Evolutionary conservation across 2,888 invertebrate species (phyloP).

Genomic region (Meiosimyza platycephala): DNA sequence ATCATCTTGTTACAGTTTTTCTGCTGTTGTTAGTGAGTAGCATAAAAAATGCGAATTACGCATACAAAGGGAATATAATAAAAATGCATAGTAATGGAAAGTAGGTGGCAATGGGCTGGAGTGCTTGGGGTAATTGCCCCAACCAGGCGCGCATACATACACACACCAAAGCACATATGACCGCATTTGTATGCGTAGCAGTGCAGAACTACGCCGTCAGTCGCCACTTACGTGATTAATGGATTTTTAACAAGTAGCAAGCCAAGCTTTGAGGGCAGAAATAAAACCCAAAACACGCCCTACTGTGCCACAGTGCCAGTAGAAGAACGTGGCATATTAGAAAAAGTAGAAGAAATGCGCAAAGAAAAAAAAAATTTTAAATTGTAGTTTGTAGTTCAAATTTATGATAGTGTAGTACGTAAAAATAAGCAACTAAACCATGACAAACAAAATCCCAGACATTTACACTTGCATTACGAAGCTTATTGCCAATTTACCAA

Average conservation of each 20-base stretch:
- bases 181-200: conserved; percentile 55
- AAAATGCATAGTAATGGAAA: conserved; percentile 13
- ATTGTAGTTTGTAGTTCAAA: too few species aligned
- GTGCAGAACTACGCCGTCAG: conserved; percentile 47
- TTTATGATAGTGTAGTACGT: too few species aligned
- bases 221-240: conserved; percentile 62
- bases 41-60: neutral
- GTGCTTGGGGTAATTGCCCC: too few species aligned
- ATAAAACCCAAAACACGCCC: neutral
- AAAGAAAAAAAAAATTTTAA: neutral
- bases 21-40: too few species aligned
- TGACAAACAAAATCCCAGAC: too few species aligned
- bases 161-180: conserved; percentile 5
- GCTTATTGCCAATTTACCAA: too few species aligned
- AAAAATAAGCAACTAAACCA: too few species aligned
- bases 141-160: neutral
- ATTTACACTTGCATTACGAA: too few species aligned
- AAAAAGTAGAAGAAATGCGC: neutral
- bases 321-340: too few species aligned
- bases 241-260: conserved; percentile 61
- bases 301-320: too few species aligned
- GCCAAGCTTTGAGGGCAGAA: too few species aligned
- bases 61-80: conserved; percentile 19
- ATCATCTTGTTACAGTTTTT: too few species aligned
- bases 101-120: neutral